Conservation (phyloP, 2,797 vertebrate species). For the Anolis apletophallus region DNA sequence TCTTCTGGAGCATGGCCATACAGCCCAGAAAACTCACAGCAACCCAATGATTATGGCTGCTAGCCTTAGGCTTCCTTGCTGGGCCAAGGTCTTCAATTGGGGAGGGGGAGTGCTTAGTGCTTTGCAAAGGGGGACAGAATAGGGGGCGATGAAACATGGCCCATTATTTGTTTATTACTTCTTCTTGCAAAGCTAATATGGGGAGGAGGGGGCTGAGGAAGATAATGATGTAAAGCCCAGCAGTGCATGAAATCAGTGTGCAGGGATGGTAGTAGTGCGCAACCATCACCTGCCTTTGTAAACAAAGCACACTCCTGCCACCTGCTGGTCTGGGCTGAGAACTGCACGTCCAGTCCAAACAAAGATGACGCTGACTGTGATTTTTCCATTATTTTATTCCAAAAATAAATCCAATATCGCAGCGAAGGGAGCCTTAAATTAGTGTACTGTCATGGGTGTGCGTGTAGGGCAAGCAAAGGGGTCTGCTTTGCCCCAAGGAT, state of each 20-base stretch:
- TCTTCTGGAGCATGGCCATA: no score
- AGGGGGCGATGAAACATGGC: not conserved
- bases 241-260: not conserved
- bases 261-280: not conserved
- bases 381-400: constrained; percentile 77
- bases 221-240: no score
- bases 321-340: not conserved
- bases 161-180: not conserved
- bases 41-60: no score
- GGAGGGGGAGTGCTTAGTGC: no score
- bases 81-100: no score
- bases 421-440: constrained; percentile 68
- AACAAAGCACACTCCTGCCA: not conserved
- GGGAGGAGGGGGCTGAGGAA: not conserved
- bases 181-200: not conserved
- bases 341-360: not conserved
- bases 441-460: constrained; percentile 54
- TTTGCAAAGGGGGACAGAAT: no score
- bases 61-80: no score
- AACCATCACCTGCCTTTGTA: no score
- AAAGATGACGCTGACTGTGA: no score
- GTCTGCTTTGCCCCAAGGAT: no score
- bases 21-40: no score
- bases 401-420: constrained; percentile 76
- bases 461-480: constrained; percentile 5